Evolutionary conservation across 53 echinoderm and acorn worm species (phyloP).

Genomic region (Temnopleurus reevesii): DNA sequence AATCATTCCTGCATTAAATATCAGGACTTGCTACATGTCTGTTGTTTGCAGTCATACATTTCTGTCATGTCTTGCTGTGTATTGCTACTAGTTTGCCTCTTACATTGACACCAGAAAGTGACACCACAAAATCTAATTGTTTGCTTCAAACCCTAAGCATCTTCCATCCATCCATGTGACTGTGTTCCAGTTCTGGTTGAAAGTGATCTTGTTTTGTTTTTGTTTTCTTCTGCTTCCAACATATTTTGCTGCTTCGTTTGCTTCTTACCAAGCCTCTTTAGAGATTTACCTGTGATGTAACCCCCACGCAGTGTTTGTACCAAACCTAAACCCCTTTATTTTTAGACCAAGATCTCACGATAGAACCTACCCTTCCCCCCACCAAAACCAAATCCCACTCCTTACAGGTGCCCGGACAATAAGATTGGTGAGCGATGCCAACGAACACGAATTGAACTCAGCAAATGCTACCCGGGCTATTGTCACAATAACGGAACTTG

Average conservation of each 20-base stretch:
- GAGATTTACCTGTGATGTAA: neutral
- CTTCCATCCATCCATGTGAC: neutral
- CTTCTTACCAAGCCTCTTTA: neutral
- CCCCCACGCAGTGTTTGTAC: neutral
- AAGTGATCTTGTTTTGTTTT: neutral
- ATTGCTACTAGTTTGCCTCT: neutral
- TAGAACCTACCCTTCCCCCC: slow-evolving; percentile 31
- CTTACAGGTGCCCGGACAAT: slow-evolving; percentile 59
- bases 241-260: neutral
- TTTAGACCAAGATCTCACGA: neutral
- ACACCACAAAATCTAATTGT: no score
- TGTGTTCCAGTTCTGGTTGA: neutral
- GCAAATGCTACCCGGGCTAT: slow-evolving; percentile 51
- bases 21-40: neutral
- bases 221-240: neutral
- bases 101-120: neutral
- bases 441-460: slow-evolving; percentile 22
- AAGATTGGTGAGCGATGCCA: slow-evolving; percentile 49
- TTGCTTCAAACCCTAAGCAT: neutral
- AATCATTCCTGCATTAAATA: neutral
- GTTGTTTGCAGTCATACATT: neutral
- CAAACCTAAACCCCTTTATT: neutral
- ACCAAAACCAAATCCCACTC: slow-evolving; percentile 38
- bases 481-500: slow-evolving; percentile 60
- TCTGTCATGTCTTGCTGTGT: neutral